These are phyloP conservation scores for Pseudomugil gertrudae DNA, from an alignment of 2,797 vertebrate genomes.

Conservation along the genomic window DNA sequence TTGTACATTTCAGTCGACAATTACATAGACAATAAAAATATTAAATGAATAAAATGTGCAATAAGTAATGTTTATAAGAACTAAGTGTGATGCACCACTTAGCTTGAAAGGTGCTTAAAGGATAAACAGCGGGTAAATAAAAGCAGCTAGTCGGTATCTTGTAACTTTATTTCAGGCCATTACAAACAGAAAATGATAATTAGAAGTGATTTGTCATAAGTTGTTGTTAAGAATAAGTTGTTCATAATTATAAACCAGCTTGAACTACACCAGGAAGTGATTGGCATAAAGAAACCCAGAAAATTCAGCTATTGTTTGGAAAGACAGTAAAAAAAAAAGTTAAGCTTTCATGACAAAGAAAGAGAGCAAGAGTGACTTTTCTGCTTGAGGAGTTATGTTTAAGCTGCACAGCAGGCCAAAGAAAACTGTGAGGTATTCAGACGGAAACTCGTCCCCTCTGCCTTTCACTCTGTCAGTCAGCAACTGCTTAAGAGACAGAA, in stretches of 20 bases:
- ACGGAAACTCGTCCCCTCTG: slow-evolving; percentile 65
- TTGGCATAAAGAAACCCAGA: slow-evolving; percentile 48
- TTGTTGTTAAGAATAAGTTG: too few species aligned
- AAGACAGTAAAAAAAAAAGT: slow-evolving; percentile 24
- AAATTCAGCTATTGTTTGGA: slow-evolving; percentile 33
- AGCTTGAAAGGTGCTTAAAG: too few species aligned
- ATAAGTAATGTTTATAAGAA: too few species aligned
- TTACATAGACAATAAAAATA: too few species aligned
- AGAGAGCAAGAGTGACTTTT: slow-evolving; percentile 43
- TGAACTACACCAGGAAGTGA: slow-evolving; percentile 21
- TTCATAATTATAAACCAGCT: slow-evolving; percentile 29
- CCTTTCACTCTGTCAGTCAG: slow-evolving; percentile 69
- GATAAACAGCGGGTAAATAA: too few species aligned
- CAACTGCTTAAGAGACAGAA: slow-evolving; percentile 62
- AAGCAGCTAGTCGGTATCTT: too few species aligned
- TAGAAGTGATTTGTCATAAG: too few species aligned
- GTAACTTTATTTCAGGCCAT: too few species aligned
- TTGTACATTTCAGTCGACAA: too few species aligned
- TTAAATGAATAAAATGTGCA: too few species aligned
- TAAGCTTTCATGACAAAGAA: slow-evolving; percentile 39
- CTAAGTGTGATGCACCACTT: too few species aligned
- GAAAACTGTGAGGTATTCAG: slow-evolving; percentile 77
- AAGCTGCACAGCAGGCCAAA: slow-evolving; percentile 70
- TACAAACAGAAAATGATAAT: too few species aligned
- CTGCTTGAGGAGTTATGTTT: slow-evolving; percentile 69